Evolutionary conservation across 2,113 vertebrate genomes (phyloP), one percentile per base, ranked within the genome.

Genomic region (Microtus richardsoni): DNA sequence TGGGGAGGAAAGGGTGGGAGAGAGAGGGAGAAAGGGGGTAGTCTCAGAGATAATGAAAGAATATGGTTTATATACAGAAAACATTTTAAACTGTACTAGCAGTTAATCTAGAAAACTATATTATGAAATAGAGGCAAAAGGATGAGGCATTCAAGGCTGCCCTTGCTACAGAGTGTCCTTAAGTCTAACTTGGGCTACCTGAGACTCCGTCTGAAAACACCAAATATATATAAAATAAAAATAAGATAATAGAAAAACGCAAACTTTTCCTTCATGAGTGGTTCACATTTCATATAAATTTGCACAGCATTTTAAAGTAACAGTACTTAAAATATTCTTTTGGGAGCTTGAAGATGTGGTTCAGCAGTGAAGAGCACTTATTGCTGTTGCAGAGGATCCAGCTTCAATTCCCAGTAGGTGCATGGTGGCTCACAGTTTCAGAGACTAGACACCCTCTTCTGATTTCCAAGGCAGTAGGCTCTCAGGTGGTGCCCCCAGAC

Each of bases 251-350:
- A 97, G 64, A 87, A 87, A 94, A 89, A 80, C 11, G 41, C 44
- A 58, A 7, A 54, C 17, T 36, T 33, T 94, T 93, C 71, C 39
- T 78, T 93, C 82, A 71, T 58, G 36, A 93, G 66, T 9, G 83
- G 13, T 80, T 89, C 70, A 39, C 77, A 58, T 86, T 71, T 95
- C 80, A 64, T 36, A 60, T 90, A 91, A 39, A 30, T 97, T 97
- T 75, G 30, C 68, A 74, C 11, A 17, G 3, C 21, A 92, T 85
- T 93, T 96, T 93, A 75, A 92, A 92, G 87, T 58, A 93, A 58
- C 30, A 36, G 13, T 80, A 94, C 44, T 90, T 85, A 93, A 66
- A 75, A 75, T 87, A 74, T 93, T 89, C 0, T 54, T 90, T 62
- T 54, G 17, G 36, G 36, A 16, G 36, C 33, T 39, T 26, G 26